Conservation (phyloP, 2,113 vertebrate genomes). For the Oreochromis tanganicae region DNA sequence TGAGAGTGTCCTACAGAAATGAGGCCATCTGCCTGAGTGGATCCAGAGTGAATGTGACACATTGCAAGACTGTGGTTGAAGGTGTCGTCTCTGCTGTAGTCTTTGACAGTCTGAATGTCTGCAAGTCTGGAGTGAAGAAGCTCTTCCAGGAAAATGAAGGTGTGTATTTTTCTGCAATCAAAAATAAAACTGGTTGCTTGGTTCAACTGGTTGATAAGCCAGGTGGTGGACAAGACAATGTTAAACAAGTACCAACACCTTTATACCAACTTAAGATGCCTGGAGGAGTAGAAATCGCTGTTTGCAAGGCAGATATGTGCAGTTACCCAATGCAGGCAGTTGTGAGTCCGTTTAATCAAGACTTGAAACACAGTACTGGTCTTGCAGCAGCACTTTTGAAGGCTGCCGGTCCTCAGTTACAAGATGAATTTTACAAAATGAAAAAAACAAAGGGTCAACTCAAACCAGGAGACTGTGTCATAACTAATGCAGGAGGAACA, state of each 20-base stretch:
- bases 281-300: constrained; percentile 66
- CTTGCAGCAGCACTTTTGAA: constrained; percentile 64
- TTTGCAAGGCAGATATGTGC: constrained; percentile 73
- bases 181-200: constrained; percentile 60
- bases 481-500: constrained; percentile 41
- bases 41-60: constrained; percentile 55
- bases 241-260: neutral
- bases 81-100: constrained; percentile 47
- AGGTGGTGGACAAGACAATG: neutral
- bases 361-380: constrained; percentile 60
- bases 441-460: constrained; percentile 15
- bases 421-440: constrained; percentile 60
- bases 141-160: constrained; percentile 66
- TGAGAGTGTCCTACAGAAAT: constrained; percentile 57
- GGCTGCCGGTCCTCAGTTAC: constrained; percentile 78
- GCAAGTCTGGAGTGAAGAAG: constrained; percentile 72
- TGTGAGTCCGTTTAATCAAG: constrained; percentile 70
- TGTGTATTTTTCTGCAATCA: constrained; percentile 34
- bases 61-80: constrained; percentile 19
- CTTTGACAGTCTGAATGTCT: constrained; percentile 46
- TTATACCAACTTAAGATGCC: constrained; percentile 24
- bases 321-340: constrained; percentile 68
- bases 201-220: constrained; percentile 66
- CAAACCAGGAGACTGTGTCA: constrained; percentile 35
- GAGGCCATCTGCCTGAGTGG: constrained; percentile 71